Base-by-base conservation (phyloP, 2,888 invertebrate species). In the Pristionchus entomophagus region DNA sequence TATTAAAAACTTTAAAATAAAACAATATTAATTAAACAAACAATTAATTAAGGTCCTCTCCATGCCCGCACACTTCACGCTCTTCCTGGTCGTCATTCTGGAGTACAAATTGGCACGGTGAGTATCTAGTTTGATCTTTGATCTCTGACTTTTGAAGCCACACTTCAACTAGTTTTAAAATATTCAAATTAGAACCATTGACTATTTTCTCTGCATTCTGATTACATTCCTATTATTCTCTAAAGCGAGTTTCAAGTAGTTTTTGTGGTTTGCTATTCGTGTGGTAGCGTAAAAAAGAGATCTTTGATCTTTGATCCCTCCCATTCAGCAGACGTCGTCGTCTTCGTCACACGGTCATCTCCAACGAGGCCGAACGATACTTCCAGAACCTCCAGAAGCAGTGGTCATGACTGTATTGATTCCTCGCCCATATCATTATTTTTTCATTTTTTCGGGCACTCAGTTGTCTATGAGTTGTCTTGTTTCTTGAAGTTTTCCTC, bases 251-350 rank as follows among this genome's bases (percentile, higher is more conserved):
- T n/a, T n/a, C n/a, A n/a, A n/a, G n/a, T n/a, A n/a, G n/a, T n/a
- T n/a, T n/a, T n/a, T n/a, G n/a, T n/a, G n/a, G n/a, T n/a, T n/a
- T n/a, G n/a, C n/a, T n/a, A n/a, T n/a, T n/a, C n/a, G n/a, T n/a
- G n/a, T n/a, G n/a, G n/a, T n/a, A n/a, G n/a, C n/a, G n/a, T n/a
- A n/a, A n/a, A n/a, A n/a, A n/a, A n/a, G n/a, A n/a, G n/a, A 17
- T 56, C 56, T 56, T 17, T 56, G 56, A 56, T 45, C 6, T 45
- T 14, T 45, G 22, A 73, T 73, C 26, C 10, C 41, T 73, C 45
- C 14, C n/a, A n/a, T 45, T 73, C 73, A 73, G 73, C 73, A 73
- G 73, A 73, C 73, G 73, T 26, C 41, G 73, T 45, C 73, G 73
- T 26, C 73, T 73, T 45, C 73, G 73, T 45, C 73, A 73, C 73